Percentiles rank a stretch among this genome's conserved stretches.
Conservation (phyloP, 2,888 invertebrate species). For the Phaonia tiefii region DNA sequence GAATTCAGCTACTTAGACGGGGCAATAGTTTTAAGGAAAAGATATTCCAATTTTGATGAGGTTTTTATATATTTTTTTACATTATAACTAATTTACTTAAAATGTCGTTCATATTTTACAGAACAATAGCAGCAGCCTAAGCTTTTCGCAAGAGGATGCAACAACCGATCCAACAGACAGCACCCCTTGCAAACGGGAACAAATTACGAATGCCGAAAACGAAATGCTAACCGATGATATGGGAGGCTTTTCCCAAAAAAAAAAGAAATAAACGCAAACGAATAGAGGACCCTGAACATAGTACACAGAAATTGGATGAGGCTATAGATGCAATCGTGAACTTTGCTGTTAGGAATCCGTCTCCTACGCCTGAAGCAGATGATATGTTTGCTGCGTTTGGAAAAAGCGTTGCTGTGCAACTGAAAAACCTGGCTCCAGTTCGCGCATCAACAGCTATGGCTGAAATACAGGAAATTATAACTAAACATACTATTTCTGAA, state of each 20-base stretch:
- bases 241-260: background rate
- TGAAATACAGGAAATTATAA: background rate
- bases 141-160: too few relatives aligned
- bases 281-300: background rate
- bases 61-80: background rate
- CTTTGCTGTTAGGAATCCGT: background rate
- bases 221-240: background rate
- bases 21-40: background rate
- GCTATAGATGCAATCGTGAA: background rate
- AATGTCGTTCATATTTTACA: background rate
- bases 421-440: background rate
- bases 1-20: background rate
- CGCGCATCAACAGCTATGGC: background rate
- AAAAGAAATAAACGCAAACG: background rate
- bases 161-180: background rate
- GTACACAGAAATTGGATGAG: background rate
- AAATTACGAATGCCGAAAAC: background rate
- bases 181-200: background rate
- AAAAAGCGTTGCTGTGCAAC: too few relatives aligned
- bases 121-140: background rate
- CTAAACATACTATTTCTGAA: too few relatives aligned
- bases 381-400: background rate
- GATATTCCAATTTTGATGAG: too few relatives aligned
- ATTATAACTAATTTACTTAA: background rate
- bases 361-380: background rate